phyloP scores from a whole-genome alignment of 2,113 vertebrate species.

The Hippocampus comes region DNA sequence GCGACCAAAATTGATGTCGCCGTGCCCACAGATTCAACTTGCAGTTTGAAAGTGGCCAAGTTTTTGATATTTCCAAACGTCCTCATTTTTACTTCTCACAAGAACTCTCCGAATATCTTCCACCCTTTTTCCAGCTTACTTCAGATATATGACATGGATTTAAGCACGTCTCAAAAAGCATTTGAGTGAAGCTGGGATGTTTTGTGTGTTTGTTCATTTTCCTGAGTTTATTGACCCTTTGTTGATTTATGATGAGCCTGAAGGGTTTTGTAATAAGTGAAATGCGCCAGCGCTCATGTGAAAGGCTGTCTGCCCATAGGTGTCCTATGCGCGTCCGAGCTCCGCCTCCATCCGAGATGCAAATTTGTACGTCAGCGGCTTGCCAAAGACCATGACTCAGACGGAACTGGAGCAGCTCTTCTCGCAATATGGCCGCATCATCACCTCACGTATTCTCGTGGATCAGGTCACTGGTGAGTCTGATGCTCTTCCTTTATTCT shows the following conservation, averaged over 20 bases:
- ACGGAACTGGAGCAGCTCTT: slow-evolving; percentile 97
- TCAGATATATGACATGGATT: no score
- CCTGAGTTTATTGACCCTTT: neutral
- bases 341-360: slow-evolving; percentile 98
- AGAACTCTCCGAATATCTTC: no score
- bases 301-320: slow-evolving; percentile 49
- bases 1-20: no score
- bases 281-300: neutral
- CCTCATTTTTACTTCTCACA: no score
- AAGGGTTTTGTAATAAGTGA: neutral
- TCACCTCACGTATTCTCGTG: slow-evolving; percentile 96
- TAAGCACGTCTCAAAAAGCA: no score
- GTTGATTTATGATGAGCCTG: neutral
- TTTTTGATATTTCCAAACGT: no score
- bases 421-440: slow-evolving; percentile 96
- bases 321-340: slow-evolving; percentile 96
- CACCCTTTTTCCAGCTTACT: no score
- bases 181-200: no score
- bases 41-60: no score
- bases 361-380: slow-evolving; percentile 95
- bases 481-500: neutral
- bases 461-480: slow-evolving; percentile 97
- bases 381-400: slow-evolving; percentile 97
- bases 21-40: no score
- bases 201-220: neutral